phyloP scores from a whole-genome alignment of 2,113 vertebrate species.

The Mormyrus iriodes region DNA sequence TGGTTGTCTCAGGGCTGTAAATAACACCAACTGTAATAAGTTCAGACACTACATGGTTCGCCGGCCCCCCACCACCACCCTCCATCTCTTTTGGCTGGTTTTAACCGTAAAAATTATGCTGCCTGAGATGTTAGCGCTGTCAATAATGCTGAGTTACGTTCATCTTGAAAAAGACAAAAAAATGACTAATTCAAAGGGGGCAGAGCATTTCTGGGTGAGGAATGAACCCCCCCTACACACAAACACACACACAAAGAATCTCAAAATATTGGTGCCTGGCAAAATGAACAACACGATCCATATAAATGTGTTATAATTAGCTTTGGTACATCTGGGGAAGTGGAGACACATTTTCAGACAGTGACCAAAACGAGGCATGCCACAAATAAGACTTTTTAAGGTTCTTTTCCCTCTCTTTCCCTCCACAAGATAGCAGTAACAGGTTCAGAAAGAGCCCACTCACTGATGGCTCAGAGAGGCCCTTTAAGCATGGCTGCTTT shows the following conservation, averaged over 20 bases:
- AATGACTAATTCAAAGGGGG: background rate
- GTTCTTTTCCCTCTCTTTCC: constrained; percentile 36
- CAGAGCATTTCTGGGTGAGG: background rate
- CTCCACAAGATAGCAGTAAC: constrained; percentile 40
- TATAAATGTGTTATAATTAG: constrained; percentile 52
- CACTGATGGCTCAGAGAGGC: constrained; percentile 42
- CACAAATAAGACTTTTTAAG: constrained; percentile 40
- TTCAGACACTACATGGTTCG: background rate
- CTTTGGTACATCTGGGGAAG: constrained; percentile 41
- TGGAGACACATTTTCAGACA: constrained; percentile 37
- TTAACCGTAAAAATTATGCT: background rate
- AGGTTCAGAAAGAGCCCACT: constrained; percentile 49
- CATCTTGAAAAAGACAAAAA: no score
- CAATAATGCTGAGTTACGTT: background rate
- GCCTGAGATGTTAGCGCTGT: background rate
- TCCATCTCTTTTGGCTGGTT: background rate
- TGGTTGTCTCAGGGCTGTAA: constrained; percentile 1
- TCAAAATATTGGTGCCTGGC: background rate
- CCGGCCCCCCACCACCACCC: background rate
- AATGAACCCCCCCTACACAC: background rate
- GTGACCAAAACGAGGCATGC: constrained; percentile 31
- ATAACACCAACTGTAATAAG: background rate
- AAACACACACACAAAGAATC: background rate
- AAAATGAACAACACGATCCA: constrained; percentile 31
- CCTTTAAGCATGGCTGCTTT: constrained; percentile 23